phyloP scores from a whole-genome alignment of 2,113 vertebrate genomes.

The Xenopus laevis region DNA sequence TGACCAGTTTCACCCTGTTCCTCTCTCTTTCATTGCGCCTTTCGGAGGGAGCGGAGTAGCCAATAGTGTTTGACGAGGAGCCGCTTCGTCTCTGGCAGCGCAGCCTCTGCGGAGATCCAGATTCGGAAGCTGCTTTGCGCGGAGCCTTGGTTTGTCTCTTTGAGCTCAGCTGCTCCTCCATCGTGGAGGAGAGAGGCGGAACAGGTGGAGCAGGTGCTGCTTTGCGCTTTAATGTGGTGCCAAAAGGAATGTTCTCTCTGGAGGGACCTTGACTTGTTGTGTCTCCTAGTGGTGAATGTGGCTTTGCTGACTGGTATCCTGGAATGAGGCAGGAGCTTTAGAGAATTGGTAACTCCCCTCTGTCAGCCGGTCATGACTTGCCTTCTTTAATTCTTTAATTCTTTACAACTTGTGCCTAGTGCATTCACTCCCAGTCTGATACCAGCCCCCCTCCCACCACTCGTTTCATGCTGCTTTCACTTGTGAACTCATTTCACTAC shows the following conservation, averaged over 20 bases:
- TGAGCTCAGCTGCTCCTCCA: slow-evolving; percentile 27
- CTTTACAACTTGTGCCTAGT: slow-evolving; percentile 29
- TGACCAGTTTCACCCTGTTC: slow-evolving; percentile 91
- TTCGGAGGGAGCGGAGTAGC: slow-evolving; percentile 81
- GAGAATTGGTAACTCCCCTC: slow-evolving; percentile 27
- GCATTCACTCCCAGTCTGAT: slow-evolving; percentile 4
- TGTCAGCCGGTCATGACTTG: slow-evolving; percentile 28
- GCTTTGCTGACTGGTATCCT: slow-evolving; percentile 21
- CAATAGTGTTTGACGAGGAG: slow-evolving; percentile 61
- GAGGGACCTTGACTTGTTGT: background rate
- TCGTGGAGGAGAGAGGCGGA: slow-evolving; percentile 3
- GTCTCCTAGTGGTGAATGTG: background rate
- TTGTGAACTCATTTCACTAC: background rate
- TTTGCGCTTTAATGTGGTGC: too few species aligned
- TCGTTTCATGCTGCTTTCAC: slow-evolving; percentile 12
- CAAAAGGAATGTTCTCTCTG: background rate
- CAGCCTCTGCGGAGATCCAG: slow-evolving; percentile 77
- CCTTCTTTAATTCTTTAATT: slow-evolving; percentile 10
- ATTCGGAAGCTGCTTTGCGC: background rate
- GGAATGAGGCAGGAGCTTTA: slow-evolving; percentile 25
- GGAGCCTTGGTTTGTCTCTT: slow-evolving; percentile 15
- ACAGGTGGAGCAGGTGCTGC: slow-evolving; percentile 2
- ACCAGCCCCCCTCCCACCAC: slow-evolving; percentile 19
- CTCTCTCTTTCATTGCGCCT: slow-evolving; percentile 89
- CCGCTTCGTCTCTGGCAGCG: slow-evolving; percentile 83